Conservation (phyloP, 2,797 vertebrate genomes). For the Gouania willdenowi region DNA sequence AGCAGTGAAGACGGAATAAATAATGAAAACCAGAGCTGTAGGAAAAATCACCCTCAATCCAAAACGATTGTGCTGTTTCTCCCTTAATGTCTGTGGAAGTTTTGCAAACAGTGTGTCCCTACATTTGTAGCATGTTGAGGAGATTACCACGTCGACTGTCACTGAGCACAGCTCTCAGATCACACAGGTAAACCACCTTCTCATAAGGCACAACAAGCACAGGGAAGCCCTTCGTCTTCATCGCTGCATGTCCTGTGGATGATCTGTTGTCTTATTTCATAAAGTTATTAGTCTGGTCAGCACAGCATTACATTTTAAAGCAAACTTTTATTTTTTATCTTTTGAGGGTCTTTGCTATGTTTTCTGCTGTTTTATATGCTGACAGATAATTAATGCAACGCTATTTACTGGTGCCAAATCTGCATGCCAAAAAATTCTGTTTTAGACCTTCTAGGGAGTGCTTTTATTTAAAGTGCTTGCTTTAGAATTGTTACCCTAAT, state of each 20-base stretch:
- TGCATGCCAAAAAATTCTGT: no score
- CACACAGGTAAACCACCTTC: constrained; percentile 79
- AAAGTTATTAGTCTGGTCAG: background rate
- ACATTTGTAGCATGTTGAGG: constrained; percentile 84
- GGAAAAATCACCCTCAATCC: constrained; percentile 66
- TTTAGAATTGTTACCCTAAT: constrained; percentile 8
- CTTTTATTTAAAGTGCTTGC: no score
- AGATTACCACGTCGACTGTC: constrained; percentile 74
- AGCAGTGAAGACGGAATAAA: background rate
- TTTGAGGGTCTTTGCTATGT: no score
- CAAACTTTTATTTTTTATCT: background rate
- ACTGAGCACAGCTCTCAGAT: constrained; percentile 68
- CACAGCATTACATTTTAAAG: no score
- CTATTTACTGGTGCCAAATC: no score
- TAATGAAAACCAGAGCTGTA: constrained; percentile 60
- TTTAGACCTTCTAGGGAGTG: no score
- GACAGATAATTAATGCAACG: no score
- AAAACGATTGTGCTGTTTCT: constrained; percentile 51
- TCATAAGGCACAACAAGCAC: constrained; percentile 18
- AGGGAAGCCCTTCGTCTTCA: background rate
- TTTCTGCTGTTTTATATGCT: no score
- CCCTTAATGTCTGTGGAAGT: constrained; percentile 46
- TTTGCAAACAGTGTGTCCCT: constrained; percentile 73
- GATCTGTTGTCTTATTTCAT: constrained; percentile 9
- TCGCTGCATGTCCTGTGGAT: constrained; percentile 42